Evolutionary conservation across 2,888 invertebrate species (phyloP).

Genomic region (Andrena trimmerana): DNA sequence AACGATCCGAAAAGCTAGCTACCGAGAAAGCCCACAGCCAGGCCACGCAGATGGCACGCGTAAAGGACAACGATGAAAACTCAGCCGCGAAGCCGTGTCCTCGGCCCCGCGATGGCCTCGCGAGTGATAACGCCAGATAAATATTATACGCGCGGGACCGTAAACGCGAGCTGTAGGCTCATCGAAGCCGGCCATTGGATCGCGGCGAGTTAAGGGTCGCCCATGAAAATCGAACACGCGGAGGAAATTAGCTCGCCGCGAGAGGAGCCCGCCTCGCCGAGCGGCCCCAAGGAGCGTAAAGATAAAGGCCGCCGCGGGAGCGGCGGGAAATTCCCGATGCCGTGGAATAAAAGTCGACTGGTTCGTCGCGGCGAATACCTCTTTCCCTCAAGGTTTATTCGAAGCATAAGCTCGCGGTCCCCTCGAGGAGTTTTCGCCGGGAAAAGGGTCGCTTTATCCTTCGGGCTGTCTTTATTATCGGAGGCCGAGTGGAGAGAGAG

Average conservation of each 20-base stretch:
- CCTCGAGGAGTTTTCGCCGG: conserved; percentile 47
- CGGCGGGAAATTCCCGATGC: conserved; percentile 62
- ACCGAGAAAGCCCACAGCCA: not conserved
- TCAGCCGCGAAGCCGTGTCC: not conserved
- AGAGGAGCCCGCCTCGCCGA: conserved; percentile 51
- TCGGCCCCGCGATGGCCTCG: conserved; percentile 51
- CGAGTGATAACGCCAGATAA: conserved; percentile 83
- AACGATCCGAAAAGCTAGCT: conserved; percentile 38
- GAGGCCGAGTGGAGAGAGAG: conserved; percentile 56
- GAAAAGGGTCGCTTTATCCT: conserved; percentile 75
- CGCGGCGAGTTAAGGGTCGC: conserved; percentile 77
- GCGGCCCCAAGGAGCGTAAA: conserved; percentile 71
- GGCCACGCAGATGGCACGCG: not conserved
- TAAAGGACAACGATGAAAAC: conserved; percentile 36
- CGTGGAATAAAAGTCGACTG: conserved; percentile 63
- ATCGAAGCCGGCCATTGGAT: conserved; percentile 56
- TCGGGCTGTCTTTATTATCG: conserved; percentile 79
- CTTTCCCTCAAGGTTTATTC: conserved; percentile 77
- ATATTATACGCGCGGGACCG: conserved; percentile 79
- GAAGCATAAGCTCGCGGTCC: conserved; percentile 78
- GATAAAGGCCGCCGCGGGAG: conserved; percentile 76
- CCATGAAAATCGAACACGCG: conserved; percentile 83
- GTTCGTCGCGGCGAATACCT: conserved; percentile 9
- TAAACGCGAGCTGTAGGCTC: conserved; percentile 66
- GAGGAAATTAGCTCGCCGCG: conserved; percentile 83